Conservation (phyloP, 2,888 invertebrate genomes). For the Acrobasis consociella region DNA sequence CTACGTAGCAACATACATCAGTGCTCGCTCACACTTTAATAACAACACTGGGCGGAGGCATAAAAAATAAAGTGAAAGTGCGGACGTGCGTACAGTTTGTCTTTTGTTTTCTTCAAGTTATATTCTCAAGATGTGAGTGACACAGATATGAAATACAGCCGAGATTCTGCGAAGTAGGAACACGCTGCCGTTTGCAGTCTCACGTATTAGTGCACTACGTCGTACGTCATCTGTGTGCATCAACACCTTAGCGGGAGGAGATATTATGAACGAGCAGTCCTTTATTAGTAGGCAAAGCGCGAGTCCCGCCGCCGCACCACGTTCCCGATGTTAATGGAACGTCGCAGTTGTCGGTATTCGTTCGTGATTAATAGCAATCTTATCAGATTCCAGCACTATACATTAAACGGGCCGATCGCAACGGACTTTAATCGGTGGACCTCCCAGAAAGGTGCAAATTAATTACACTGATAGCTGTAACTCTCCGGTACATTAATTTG, state of each 20-base stretch:
- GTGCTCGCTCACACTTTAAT: conserved; percentile 16
- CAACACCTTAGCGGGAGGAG: neutral
- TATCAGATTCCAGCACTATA: conserved; percentile 66
- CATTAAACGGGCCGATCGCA: conserved; percentile 57
- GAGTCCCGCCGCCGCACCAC: conserved; percentile 8
- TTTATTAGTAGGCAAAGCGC: conserved; percentile 23
- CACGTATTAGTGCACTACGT: neutral
- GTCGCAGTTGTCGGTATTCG: conserved; percentile 50
- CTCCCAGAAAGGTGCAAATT: conserved; percentile 66
- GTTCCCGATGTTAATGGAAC: conserved; percentile 46
- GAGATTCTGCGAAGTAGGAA: neutral
- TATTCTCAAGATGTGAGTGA: conserved; percentile 11
- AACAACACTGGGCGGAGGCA: conserved; percentile 8
- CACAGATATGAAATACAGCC: conserved; percentile 3
- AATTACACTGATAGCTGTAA: conserved; percentile 64
- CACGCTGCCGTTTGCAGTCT: neutral
- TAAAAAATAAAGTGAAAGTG: conserved; percentile 23
- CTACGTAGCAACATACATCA: conserved; percentile 7
- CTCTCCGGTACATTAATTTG: conserved; percentile 60
- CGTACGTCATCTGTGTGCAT: conserved; percentile 2
- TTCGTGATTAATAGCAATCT: conserved; percentile 69
- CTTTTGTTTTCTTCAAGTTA: conserved; percentile 18
- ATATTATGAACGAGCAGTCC: conserved; percentile 4
- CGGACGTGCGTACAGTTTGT: conserved; percentile 18
- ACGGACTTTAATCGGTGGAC: conserved; percentile 55